phyloP scores from a whole-genome alignment of 30 jellyfish, hydroid and myxozoan species.

The Rhopilema esculentum region DNA sequence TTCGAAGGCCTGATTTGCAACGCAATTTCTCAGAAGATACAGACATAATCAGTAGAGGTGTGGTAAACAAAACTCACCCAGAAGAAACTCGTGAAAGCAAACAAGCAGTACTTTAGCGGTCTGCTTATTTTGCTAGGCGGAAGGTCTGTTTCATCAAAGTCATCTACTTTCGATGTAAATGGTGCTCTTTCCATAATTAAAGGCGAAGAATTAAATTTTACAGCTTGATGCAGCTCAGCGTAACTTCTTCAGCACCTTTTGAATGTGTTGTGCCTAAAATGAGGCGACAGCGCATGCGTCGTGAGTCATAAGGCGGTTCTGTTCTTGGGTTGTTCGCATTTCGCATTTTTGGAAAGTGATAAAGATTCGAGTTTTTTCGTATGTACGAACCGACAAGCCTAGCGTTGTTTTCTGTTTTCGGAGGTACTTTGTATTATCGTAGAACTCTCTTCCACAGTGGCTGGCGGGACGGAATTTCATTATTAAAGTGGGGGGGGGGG shows the following conservation, averaged over 20 bases:
- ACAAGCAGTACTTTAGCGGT: slow-evolving; percentile 73
- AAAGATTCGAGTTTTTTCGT: not conserved
- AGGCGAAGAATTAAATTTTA: not conserved
- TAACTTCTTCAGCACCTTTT: not conserved
- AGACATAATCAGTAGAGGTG: not conserved
- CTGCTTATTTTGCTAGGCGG: slow-evolving; percentile 69
- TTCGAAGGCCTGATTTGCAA: too few relatives aligned
- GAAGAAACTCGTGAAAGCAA: slow-evolving; percentile 85
- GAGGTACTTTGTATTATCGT: too few relatives aligned
- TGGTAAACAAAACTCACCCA: slow-evolving; percentile 78
- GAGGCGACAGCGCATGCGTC: not conserved
- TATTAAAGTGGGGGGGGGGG: too few relatives aligned
- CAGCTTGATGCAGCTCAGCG: not conserved
- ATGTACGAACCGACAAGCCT: too few relatives aligned
- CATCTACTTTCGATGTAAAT: not conserved
- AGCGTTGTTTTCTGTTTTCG: too few relatives aligned
- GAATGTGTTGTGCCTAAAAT: not conserved
- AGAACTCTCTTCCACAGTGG: too few relatives aligned
- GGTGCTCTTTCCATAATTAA: slow-evolving; percentile 5
- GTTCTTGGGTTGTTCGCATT: not conserved
- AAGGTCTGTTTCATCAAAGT: slow-evolving; percentile 56
- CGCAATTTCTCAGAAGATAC: too few relatives aligned
- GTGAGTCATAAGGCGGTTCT: not conserved
- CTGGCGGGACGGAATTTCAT: too few relatives aligned
- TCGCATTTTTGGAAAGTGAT: not conserved